Percentiles rank a stretch among this genome's conserved stretches.
These are phyloP conservation scores for Hirudo medicinalis DNA, from an alignment of 1,140 invertebrate genomes.

Conservation along the genomic window DNA sequence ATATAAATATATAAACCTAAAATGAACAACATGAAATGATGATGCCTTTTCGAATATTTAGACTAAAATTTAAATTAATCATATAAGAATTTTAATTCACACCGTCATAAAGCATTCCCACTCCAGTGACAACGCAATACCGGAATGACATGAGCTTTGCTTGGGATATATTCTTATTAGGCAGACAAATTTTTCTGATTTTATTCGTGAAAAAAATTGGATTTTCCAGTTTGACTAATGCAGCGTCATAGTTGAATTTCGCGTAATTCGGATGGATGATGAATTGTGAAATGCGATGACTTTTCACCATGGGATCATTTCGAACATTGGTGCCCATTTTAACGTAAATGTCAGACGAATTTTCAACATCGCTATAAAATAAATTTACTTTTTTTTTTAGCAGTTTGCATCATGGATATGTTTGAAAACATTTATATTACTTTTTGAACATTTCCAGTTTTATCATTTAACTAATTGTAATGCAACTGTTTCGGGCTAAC, in stretches of 20 bases:
- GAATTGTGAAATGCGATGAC: no score
- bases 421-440: no score
- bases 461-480: no score
- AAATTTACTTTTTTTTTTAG: no score
- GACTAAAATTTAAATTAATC: no score
- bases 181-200: not conserved
- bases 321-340: no score
- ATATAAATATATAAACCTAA: not conserved
- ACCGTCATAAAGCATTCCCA: not conserved
- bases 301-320: no score
- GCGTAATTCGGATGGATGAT: not conserved
- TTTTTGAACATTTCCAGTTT: no score
- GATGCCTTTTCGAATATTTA: no score
- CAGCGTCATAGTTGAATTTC: not conserved
- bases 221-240: not conserved
- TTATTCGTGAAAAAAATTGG: not conserved
- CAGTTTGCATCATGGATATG: no score
- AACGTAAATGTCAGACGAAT: no score
- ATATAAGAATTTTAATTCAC: not conserved
- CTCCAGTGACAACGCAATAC: not conserved
- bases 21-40: not conserved
- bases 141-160: not conserved
- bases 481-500: not conserved
- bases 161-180: not conserved
- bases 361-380: no score